Percentiles rank a stretch among this genome's conserved stretches.
These are phyloP conservation scores for Megaustenia siamemsis DNA, from an alignment of 2,888 invertebrate species.

Conservation along the genomic window DNA sequence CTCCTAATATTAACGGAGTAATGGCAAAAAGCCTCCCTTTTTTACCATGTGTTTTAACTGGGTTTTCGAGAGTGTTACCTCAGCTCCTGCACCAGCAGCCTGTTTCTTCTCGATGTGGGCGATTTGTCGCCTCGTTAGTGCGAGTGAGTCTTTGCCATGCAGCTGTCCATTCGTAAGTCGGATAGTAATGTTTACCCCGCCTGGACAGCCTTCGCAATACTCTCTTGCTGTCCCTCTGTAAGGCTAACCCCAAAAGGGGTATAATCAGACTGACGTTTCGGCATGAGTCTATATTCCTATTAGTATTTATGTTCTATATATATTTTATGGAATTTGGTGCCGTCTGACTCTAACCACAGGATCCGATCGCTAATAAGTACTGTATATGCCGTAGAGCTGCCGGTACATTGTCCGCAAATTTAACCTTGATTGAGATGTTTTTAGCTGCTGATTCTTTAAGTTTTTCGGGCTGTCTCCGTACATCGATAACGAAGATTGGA, in stretches of 20 bases:
- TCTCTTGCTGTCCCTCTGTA: constrained; percentile 5
- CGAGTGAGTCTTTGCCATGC: not conserved
- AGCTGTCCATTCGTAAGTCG: not conserved
- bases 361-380: not conserved
- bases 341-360: not conserved
- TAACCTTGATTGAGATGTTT: not conserved
- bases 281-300: not conserved
- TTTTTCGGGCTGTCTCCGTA: not conserved
- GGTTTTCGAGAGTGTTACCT: not conserved
- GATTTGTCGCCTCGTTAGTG: not conserved
- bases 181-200: not conserved
- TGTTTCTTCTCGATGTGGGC: not conserved
- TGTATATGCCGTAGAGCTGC: not conserved
- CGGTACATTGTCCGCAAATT: not conserved
- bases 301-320: not conserved
- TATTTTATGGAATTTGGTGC: not conserved
- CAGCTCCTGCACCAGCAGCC: not conserved
- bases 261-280: not conserved
- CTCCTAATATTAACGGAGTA: not conserved
- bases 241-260: not conserved
- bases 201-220: not conserved
- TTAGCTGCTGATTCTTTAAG: not conserved
- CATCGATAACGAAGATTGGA: not conserved
- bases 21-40: not conserved
- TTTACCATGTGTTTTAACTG: not conserved